Evolutionary conservation across 2,113 vertebrate genomes (phyloP).

Genomic region (Hystrix cristata): DNA sequence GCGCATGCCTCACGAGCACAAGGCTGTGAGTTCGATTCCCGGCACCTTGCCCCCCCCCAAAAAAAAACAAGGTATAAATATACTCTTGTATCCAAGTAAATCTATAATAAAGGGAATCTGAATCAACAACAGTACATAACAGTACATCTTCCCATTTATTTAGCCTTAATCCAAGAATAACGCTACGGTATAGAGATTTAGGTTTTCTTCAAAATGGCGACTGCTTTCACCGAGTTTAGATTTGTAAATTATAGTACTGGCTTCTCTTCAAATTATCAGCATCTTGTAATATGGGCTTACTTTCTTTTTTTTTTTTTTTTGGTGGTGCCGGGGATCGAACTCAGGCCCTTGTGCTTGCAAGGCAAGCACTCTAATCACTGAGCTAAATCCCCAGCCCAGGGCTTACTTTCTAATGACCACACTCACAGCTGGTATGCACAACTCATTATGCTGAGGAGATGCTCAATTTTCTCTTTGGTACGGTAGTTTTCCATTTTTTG

Average conservation of each 20-base stretch:
- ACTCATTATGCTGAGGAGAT: background rate
- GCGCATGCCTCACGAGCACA: no score
- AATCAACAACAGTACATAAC: background rate
- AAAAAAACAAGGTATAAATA: constrained; percentile 10
- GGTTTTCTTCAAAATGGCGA: constrained; percentile 18
- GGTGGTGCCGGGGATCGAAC: no score
- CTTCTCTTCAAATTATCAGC: background rate
- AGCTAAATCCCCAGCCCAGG: no score
- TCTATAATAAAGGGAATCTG: background rate
- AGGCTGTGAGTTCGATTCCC: no score
- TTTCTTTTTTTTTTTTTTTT: no score
- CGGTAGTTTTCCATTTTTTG: constrained; percentile 3
- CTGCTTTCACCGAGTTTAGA: background rate
- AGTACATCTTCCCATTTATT: background rate
- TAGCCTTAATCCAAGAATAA: background rate
- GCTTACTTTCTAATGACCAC: background rate
- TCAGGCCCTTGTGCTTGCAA: no score
- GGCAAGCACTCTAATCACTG: no score
- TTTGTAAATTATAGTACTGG: background rate
- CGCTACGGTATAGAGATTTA: background rate
- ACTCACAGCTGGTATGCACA: background rate
- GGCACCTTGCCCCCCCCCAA: background rate
- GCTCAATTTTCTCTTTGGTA: background rate
- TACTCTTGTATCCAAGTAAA: background rate
- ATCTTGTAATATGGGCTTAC: background rate